Conservation (phyloP, 2,797 vertebrate species). For the Chloroceryle inda region DNA sequence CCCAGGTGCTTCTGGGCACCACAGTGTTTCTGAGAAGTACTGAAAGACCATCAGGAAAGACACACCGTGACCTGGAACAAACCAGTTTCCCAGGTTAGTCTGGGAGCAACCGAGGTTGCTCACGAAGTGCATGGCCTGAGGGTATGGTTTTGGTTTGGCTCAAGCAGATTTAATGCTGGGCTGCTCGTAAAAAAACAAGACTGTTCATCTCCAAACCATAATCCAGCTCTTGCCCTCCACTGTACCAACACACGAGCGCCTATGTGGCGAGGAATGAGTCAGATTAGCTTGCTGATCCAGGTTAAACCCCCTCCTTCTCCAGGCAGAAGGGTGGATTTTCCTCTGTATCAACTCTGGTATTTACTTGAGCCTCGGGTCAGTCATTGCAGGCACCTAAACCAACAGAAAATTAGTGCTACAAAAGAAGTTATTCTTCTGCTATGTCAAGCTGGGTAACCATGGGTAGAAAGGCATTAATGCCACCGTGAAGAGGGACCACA, state of each 20-base stretch:
- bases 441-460: neutral
- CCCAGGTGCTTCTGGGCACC: rapidly evolving
- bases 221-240: neutral
- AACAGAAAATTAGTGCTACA: conserved; percentile 42
- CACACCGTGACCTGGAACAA: neutral
- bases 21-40: neutral
- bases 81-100: neutral
- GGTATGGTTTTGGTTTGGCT: neutral
- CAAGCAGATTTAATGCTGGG: neutral
- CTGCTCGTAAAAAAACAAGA: conserved; percentile 47
- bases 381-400: neutral
- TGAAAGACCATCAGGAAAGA: neutral
- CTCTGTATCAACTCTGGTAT: conserved; percentile 12
- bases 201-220: neutral
- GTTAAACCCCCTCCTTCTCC: conserved; percentile 19
- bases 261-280: neutral
- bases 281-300: conserved; percentile 35
- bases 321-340: neutral
- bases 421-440: neutral
- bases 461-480: neutral
- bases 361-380: neutral
- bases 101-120: neutral
- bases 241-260: neutral
- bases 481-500: neutral
- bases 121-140: neutral